phyloP scores from a whole-genome alignment of 2,113 vertebrate species.

The Anser cygnoides region DNA sequence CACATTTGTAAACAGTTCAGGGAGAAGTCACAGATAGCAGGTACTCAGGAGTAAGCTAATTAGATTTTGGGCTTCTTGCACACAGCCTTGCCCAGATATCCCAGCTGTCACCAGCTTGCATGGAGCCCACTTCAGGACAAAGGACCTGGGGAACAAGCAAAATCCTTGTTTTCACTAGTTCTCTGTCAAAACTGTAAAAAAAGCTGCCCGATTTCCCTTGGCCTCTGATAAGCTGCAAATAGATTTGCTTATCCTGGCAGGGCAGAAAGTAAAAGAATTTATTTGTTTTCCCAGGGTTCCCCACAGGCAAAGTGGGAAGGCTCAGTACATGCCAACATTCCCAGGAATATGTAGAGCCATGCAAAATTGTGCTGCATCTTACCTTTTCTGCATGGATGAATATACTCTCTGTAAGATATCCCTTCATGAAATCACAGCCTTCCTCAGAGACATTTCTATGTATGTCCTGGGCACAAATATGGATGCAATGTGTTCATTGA shows the following conservation, averaged over 20 bases:
- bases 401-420: background rate
- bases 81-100: background rate
- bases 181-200: background rate
- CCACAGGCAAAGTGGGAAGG: background rate
- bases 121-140: background rate
- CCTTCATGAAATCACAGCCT: background rate
- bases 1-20: background rate
- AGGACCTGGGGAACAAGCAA: background rate
- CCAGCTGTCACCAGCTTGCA: rapidly evolving
- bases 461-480: background rate
- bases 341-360: background rate
- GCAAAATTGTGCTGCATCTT: background rate
- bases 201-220: rapidly evolving
- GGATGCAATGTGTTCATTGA: background rate
- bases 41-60: background rate
- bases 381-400: background rate
- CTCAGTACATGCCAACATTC: background rate
- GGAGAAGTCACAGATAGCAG: background rate
- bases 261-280: background rate
- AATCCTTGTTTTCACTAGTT: background rate
- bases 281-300: background rate
- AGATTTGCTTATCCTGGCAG: background rate
- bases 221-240: background rate
- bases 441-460: background rate
- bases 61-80: background rate